phyloP scores from a whole-genome alignment of 2,888 invertebrate genomes.

The Protodeltote pygarga region DNA sequence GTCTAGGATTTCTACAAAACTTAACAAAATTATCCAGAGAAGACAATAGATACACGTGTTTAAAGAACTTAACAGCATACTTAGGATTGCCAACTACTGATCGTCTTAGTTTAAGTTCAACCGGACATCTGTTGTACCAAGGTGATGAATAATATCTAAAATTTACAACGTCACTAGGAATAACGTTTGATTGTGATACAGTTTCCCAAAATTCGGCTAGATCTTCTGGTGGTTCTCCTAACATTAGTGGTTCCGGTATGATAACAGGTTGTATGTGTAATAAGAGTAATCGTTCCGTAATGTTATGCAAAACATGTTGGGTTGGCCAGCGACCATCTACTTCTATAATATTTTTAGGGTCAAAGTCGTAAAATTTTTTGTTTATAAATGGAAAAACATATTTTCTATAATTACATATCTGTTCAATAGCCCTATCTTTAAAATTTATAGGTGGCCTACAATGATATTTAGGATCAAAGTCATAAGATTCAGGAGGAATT shows the following conservation, averaged over 20 bases:
- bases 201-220: slow-evolving; percentile 76
- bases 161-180: slow-evolving; percentile 59
- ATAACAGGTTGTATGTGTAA: slow-evolving; percentile 67
- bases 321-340: slow-evolving; percentile 85
- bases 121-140: slow-evolving; percentile 89
- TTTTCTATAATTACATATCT: slow-evolving; percentile 83
- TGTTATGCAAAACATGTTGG: slow-evolving; percentile 79
- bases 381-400: slow-evolving; percentile 79
- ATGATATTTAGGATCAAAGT: slow-evolving; percentile 75
- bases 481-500: slow-evolving; percentile 55
- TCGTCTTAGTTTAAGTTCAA: slow-evolving; percentile 86
- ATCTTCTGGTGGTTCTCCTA: slow-evolving; percentile 72
- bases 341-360: slow-evolving; percentile 86
- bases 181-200: slow-evolving; percentile 63
- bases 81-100: slow-evolving; percentile 82
- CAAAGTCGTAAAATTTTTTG: slow-evolving; percentile 80
- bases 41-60: slow-evolving; percentile 87
- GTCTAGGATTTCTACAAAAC: slow-evolving; percentile 88
- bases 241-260: slow-evolving; percentile 73
- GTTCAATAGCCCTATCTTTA: slow-evolving; percentile 70
- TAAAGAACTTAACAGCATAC: slow-evolving; percentile 87
- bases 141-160: slow-evolving; percentile 80
- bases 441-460: slow-evolving; percentile 81
- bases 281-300: slow-evolving; percentile 73
- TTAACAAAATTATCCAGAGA: slow-evolving; percentile 79